Conservation (phyloP, 2,797 vertebrate species). For the Neosilurus hyrtlii region DNA sequence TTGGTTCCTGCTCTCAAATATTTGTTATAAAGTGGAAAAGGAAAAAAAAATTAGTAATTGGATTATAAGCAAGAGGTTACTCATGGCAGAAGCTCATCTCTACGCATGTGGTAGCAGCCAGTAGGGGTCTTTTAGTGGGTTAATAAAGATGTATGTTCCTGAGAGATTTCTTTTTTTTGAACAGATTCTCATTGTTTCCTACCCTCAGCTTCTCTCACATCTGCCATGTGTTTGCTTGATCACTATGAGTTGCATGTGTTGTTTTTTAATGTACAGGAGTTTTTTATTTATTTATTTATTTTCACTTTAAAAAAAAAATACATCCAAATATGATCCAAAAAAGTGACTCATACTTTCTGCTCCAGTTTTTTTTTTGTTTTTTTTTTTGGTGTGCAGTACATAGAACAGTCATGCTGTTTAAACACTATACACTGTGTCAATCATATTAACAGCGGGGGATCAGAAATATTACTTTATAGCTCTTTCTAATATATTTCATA, state of each 20-base stretch:
- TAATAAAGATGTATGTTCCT: conserved; percentile 46
- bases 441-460: conserved; percentile 5
- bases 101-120: conserved; percentile 22
- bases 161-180: conserved; percentile 1
- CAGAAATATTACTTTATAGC: background rate
- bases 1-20: background rate
- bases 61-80: conserved; percentile 28
- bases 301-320: too few relatives aligned
- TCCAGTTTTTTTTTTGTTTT: background rate
- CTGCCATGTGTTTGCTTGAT: conserved; percentile 16
- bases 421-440: background rate
- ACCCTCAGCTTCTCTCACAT: conserved; percentile 27
- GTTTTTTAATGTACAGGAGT: background rate
- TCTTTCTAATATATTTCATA: too few relatives aligned
- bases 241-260: conserved; percentile 19
- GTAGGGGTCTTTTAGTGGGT: conserved; percentile 41
- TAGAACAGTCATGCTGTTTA: background rate
- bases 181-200: conserved; percentile 18
- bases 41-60: background rate
- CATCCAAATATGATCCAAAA: background rate
- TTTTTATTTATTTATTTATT: background rate
- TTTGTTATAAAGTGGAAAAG: background rate
- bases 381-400: background rate
- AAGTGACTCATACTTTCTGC: background rate
- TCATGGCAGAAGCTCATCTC: conserved; percentile 24